Conservation (phyloP, 1,140 invertebrate genomes). For the Temnothorax curvispinosus region DNA sequence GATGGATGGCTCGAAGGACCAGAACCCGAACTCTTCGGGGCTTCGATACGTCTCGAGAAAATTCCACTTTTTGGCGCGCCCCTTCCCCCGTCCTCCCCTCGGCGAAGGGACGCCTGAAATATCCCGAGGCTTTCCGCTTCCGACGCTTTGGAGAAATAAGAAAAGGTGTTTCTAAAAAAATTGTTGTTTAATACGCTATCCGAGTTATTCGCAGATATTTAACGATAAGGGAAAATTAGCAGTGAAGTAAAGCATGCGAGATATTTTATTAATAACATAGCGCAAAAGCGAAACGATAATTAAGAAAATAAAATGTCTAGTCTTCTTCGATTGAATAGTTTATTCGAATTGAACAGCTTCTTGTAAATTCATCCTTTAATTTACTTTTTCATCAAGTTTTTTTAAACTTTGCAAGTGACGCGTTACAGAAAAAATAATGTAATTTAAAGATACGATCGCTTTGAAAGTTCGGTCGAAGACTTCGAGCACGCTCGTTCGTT, state of each 20-base stretch:
- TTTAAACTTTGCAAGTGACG: background rate
- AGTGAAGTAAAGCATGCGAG: background rate
- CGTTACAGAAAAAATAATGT: background rate
- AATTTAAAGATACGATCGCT: background rate
- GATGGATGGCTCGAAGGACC: conserved; percentile 80
- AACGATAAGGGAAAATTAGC: background rate
- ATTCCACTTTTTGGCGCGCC: conserved; percentile 61
- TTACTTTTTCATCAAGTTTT: background rate
- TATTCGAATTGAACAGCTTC: background rate
- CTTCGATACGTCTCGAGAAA: conserved; percentile 67
- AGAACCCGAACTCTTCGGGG: conserved; percentile 56
- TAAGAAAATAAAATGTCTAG: background rate
- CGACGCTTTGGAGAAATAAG: background rate
- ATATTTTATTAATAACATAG: background rate
- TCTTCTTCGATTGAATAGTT: background rate
- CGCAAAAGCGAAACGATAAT: background rate
- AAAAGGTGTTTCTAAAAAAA: background rate
- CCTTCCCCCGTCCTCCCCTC: background rate
- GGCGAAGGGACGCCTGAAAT: conserved; percentile 23
- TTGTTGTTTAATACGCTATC: no score
- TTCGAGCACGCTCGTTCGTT: conserved; percentile 22
- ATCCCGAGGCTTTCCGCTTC: conserved; percentile 24
- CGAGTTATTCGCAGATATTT: background rate
- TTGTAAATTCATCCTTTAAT: background rate
- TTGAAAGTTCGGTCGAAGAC: background rate